A percentile compares a stretch with the other conserved stretches of the same genome.
phyloP scores from a whole-genome alignment of 2,888 invertebrate genomes.

The Synanthedon tipuliformis region DNA sequence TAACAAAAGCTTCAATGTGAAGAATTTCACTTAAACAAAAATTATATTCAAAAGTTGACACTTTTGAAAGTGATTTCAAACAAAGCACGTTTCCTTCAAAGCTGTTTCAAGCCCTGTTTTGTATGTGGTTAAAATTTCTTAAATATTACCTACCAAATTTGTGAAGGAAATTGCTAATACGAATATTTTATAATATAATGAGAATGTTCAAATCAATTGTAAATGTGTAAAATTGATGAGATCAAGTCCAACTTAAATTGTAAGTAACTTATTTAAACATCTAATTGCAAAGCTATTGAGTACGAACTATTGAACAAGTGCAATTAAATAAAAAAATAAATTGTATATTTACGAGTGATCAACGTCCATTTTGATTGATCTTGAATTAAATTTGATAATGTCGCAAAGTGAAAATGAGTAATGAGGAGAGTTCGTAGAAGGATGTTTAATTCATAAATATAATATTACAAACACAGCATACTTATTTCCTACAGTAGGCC shows the following conservation, averaged over 20 bases:
- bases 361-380: constrained; percentile 54
- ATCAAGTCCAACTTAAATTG: background rate
- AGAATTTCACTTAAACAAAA: background rate
- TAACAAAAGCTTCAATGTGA: background rate
- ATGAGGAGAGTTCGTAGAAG: too few relatives aligned
- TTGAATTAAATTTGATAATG: background rate
- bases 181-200: too few relatives aligned
- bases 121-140: too few relatives aligned
- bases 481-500: too few relatives aligned
- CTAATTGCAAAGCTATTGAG: constrained; percentile 25
- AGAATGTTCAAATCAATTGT: background rate
- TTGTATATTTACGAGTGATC: constrained; percentile 31
- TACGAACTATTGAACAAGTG: constrained; percentile 48
- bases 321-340: constrained; percentile 50
- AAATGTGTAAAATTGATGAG: background rate
- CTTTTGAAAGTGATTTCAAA: background rate
- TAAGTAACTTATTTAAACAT: background rate
- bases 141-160: too few relatives aligned
- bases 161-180: too few relatives aligned
- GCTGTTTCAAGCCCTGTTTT: background rate
- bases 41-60: background rate
- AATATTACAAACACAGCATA: too few relatives aligned
- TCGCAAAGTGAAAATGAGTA: background rate
- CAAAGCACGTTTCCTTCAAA: background rate
- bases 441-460: too few relatives aligned